Evolutionary conservation across 2,888 invertebrate genomes (phyloP).

Genomic region (Enoplolaimus lenunculus): DNA sequence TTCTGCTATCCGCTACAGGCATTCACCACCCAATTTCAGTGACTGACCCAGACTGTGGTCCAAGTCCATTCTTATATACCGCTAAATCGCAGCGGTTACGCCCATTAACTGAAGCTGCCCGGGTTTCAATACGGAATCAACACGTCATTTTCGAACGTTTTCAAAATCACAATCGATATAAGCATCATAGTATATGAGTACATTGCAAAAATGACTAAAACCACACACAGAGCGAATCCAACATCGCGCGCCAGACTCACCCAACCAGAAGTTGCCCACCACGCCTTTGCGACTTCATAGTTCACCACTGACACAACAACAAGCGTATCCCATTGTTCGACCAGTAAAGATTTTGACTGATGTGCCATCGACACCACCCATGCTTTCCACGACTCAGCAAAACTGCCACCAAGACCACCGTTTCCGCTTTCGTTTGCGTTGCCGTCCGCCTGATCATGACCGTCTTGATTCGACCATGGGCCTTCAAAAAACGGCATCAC

Average conservation of each 20-base stretch:
- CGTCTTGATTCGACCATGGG: not conserved
- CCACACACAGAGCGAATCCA: not conserved
- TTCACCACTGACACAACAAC: conserved; percentile 14
- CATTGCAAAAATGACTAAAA: not conserved
- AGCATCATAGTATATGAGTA: conserved; percentile 11
- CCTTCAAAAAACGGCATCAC: conserved; percentile 5
- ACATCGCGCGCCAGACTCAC: not conserved
- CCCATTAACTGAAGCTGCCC: too few species aligned
- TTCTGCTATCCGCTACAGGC: too few species aligned
- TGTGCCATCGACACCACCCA: not conserved
- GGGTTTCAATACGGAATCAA: too few species aligned
- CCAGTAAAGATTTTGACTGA: not conserved
- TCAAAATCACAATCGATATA: conserved; percentile 14
- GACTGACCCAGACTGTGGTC: too few species aligned
- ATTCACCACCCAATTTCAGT: too few species aligned
- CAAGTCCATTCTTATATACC: too few species aligned
- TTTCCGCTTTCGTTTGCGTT: not conserved
- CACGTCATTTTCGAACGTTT: conserved; percentile 9
- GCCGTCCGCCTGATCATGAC: not conserved
- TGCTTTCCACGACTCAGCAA: not conserved
- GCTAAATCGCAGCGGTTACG: too few species aligned
- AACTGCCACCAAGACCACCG: not conserved
- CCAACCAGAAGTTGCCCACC: conserved; percentile 8
- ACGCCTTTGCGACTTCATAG: conserved; percentile 10
- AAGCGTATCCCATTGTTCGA: conserved; percentile 14